Evolutionary conservation across 2,888 invertebrate species (phyloP), one percentile per base, ranked within the genome.

Genomic region (Dichetophora obliterata): DNA sequence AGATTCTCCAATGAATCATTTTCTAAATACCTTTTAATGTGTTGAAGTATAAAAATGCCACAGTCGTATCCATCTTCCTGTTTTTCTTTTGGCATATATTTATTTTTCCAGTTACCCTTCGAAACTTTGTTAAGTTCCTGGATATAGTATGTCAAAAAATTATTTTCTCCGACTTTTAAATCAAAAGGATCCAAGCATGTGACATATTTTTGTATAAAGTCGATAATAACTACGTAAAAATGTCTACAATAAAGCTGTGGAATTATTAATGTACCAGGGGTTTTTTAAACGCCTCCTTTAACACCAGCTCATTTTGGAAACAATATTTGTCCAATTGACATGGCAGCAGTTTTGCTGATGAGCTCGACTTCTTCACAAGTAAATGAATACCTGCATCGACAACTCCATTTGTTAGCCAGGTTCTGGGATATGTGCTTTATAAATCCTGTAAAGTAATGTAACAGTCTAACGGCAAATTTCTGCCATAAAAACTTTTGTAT

Each of bases 361-460:
- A 43, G 5, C 9, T 9, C 34, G 43, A 5, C 5, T 43, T 19
- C 43, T 66, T 66, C 16, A 43, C 8, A 8, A 66, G 19, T 66
- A 66, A n/a, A 43, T 66, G 65, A 11, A 66, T 37, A 1, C 65
- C 65, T 43, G 65, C 65, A 19, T 66, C 65, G 2, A 66, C 65
- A 19, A 66, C 5, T 31, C 3, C 31, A 31, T 31, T 31, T 4
- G 31, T 31, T 4, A 31, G 31, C 31, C 31, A 31, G 5, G 3
- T 3, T 31, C 31, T 5, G 5, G 31, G 31, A 5, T 66, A 19
- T 37, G 19, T 16, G 16, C n/a, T 66, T 5, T 4, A 11, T 27
- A 66, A 3, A 66, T 66, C 65, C 19, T 11, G 19, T 19, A 37
- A 37, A 43, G 65, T 66, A 4, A 66, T n/a, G n/a, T 66, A 43